Conservation (phyloP, 2,797 vertebrate species). For the Centropyge bicolor region DNA sequence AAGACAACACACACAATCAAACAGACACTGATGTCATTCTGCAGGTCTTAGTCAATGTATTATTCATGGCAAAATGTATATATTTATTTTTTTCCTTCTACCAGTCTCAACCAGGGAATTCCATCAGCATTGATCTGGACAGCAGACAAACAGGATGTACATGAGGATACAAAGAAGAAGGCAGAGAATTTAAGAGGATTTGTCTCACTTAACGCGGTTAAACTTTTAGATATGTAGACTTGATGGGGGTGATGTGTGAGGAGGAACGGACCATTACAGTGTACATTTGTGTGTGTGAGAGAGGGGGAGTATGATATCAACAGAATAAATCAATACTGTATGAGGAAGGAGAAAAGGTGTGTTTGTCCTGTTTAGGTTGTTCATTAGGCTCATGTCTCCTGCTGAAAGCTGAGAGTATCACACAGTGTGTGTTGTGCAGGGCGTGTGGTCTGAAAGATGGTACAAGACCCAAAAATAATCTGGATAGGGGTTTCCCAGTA, state of each 20-base stretch:
- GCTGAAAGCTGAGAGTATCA: constrained; percentile 70
- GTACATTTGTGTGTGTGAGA: neutral
- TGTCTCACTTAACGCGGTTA: constrained; percentile 56
- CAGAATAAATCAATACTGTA: constrained; percentile 69
- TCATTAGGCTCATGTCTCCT: constrained; percentile 69
- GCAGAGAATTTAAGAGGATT: constrained; percentile 56
- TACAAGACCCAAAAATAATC: constrained; percentile 24
- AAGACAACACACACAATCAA: constrained; percentile 29
- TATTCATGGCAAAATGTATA: constrained; percentile 68
- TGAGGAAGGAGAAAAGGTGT: constrained; percentile 63
- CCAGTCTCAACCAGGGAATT: constrained; percentile 67
- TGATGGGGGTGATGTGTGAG: constrained; percentile 33
- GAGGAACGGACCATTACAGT: constrained; percentile 12
- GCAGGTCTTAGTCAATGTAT: constrained; percentile 56
- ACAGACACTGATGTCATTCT: constrained; percentile 54
- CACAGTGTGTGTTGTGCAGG: constrained; percentile 41
- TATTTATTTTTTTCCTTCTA: constrained; percentile 44
- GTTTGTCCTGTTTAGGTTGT: constrained; percentile 72
- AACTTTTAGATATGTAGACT: constrained; percentile 54
- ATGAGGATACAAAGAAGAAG: constrained; percentile 38
- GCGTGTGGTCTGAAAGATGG: constrained; percentile 52
- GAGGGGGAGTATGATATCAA: constrained; percentile 55
- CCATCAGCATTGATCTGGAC: constrained; percentile 73
- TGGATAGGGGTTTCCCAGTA: constrained; percentile 52
- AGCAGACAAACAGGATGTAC: constrained; percentile 62